A percentile compares a stretch with the other conserved stretches of the same genome.
Conservation (phyloP, 2,888 invertebrate genomes). For the Dichetophora obliterata region DNA sequence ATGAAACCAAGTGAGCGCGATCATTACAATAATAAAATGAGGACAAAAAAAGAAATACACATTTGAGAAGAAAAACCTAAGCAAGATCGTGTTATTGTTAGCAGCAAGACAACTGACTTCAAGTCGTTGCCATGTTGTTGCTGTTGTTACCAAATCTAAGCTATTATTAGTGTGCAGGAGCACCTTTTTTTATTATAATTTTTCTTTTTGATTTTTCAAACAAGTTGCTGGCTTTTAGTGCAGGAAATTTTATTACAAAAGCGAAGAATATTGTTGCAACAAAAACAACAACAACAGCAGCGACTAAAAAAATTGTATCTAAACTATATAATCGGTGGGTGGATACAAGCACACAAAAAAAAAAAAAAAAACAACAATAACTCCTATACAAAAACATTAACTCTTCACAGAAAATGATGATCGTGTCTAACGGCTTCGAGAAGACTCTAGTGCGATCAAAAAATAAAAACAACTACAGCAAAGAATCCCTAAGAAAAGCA, state of each 20-base stretch:
- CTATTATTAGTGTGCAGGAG: constrained; percentile 27
- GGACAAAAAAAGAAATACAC: not conserved
- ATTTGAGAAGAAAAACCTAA: not conserved
- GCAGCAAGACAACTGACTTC: not conserved
- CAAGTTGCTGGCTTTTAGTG: not conserved
- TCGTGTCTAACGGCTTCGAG: constrained; percentile 34
- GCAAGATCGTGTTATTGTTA: constrained; percentile 40
- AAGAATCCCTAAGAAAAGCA: not conserved
- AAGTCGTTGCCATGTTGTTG: constrained; percentile 4
- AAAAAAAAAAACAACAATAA: constrained; percentile 49
- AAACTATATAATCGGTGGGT: constrained; percentile 55
- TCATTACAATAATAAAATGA: not conserved
- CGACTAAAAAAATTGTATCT: constrained; percentile 47
- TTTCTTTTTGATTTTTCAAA: not conserved
- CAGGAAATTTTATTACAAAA: constrained; percentile 35
- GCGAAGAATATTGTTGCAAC: not conserved
- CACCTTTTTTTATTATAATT: not conserved
- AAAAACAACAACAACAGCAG: constrained; percentile 9
- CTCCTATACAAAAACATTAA: constrained; percentile 19
- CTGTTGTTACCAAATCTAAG: constrained; percentile 31
- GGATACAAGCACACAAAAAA: constrained; percentile 50
- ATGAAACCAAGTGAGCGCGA: constrained; percentile 17
- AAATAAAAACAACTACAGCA: not conserved
- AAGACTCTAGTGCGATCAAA: not conserved
- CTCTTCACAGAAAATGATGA: constrained; percentile 28